Percentiles rank a stretch among this genome's conserved stretches.
Evolutionary conservation across 1,140 invertebrate genomes (phyloP).

Genomic region (Lamellibrachia luymesi): DNA sequence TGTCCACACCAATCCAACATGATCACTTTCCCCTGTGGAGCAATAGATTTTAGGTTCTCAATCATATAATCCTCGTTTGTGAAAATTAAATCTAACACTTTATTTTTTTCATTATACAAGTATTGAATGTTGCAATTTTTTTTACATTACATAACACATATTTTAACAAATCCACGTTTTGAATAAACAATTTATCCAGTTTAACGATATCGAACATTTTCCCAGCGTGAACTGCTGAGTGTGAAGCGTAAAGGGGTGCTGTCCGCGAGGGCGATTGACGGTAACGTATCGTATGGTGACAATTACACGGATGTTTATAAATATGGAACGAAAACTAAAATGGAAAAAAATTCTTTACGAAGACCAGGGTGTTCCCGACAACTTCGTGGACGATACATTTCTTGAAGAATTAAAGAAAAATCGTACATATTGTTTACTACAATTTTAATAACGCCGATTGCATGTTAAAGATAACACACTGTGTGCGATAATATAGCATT

Average conservation of each 20-base stretch:
- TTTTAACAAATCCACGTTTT: too few relatives aligned
- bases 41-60: too few relatives aligned
- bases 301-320: neutral
- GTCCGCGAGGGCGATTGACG: neutral
- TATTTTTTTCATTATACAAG: too few relatives aligned
- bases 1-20: too few relatives aligned
- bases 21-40: too few relatives aligned
- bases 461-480: neutral
- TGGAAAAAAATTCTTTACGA: conserved; percentile 90
- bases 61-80: too few relatives aligned
- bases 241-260: neutral
- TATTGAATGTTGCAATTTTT: too few relatives aligned
- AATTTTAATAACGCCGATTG: neutral
- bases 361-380: conserved; percentile 81
- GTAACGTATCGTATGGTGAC: neutral
- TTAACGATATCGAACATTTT: too few relatives aligned
- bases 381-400: conserved; percentile 86
- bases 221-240: too few relatives aligned
- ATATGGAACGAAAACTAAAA: conserved; percentile 16
- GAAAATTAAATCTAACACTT: too few relatives aligned
- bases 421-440: conserved; percentile 46
- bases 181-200: too few relatives aligned
- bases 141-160: too few relatives aligned
- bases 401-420: conserved; percentile 83
- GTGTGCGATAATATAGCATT: neutral